Conservation (phyloP, 92 coral and sea anemone species). For the Epizoanthus ramosus region DNA sequence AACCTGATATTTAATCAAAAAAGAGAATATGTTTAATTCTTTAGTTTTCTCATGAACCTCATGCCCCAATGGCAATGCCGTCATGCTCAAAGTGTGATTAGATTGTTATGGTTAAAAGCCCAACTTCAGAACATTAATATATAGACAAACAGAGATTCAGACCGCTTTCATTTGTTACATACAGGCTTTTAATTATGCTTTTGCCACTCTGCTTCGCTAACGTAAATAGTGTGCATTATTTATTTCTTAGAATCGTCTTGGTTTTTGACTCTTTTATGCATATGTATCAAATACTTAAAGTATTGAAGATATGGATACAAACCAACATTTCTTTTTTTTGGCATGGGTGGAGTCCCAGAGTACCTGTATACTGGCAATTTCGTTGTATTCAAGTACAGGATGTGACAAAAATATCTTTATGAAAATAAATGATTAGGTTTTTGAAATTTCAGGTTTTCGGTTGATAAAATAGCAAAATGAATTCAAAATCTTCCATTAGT, state of each 20-base stretch:
- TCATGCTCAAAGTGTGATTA: constrained; percentile 44
- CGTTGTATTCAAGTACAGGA: background rate
- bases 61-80: constrained; percentile 34
- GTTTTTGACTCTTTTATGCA: too few species aligned
- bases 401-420: background rate
- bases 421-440: background rate
- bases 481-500: background rate
- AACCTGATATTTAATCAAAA: constrained; percentile 36
- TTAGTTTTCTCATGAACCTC: constrained; percentile 28
- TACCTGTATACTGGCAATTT: background rate
- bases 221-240: constrained; percentile 9
- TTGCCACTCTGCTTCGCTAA: background rate
- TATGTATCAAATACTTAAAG: background rate
- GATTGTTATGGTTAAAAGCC: constrained; percentile 40
- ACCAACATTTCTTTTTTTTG: background rate
- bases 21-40: constrained; percentile 22
- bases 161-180: constrained; percentile 9
- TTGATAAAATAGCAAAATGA: background rate
- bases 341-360: background rate
- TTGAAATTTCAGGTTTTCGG: background rate
- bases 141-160: constrained; percentile 16
- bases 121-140: constrained; percentile 39
- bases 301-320: background rate
- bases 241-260: too few species aligned
- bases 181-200: constrained; percentile 11